Evolutionary conservation across 2,888 invertebrate species (phyloP), one percentile per base, ranked within the genome.

Genomic region (Crocallis elinguaria): DNA sequence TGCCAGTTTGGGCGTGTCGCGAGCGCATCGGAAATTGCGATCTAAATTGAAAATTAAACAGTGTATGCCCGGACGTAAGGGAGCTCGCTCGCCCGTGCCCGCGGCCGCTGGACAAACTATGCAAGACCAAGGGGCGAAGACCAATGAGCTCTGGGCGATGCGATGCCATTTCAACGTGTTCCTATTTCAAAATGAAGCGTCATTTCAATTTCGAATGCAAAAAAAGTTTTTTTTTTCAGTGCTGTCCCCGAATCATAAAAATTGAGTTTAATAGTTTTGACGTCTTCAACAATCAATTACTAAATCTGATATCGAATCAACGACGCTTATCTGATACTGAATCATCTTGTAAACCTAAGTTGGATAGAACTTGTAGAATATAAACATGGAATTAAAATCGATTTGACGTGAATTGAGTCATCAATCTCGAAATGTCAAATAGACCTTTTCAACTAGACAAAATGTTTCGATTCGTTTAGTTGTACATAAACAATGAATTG

Each of bases 31-130:
- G 88, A 91, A 91, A 92, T 92, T 92, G 86, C 92, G 84, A 92
- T 92, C 92, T 92, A 88, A 92, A 92, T 92, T 92, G 92, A 92
- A 92, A 92, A 92, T 92, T 91, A 92, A 92, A 92, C 89, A 91
- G 86, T 83, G 79, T 66, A 66, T 54, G 58, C 69, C 65, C 63
- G 62, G 57, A 66, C 57, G 60, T 49, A 67, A 53, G 60, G 60
- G 53, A 44, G 57, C 49, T 25, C 14, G 14, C 19, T 38, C 19
- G 21, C 19, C 19, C 25, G 49, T 19, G 53, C 53, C 50, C 29
- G 49, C 54, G 48, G 59, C 50, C 62, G 51, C 54, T 65, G 65
- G 49, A 65, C 23, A 65, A 62, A 59, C 52, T 58, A 55, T 60
- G 43, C 36, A 30, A 46, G 33, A 41, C 16, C 37, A 60, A n/a